Evolutionary conservation across 2,113 vertebrate species (phyloP).

Genomic region (Laticauda laticaudata): DNA sequence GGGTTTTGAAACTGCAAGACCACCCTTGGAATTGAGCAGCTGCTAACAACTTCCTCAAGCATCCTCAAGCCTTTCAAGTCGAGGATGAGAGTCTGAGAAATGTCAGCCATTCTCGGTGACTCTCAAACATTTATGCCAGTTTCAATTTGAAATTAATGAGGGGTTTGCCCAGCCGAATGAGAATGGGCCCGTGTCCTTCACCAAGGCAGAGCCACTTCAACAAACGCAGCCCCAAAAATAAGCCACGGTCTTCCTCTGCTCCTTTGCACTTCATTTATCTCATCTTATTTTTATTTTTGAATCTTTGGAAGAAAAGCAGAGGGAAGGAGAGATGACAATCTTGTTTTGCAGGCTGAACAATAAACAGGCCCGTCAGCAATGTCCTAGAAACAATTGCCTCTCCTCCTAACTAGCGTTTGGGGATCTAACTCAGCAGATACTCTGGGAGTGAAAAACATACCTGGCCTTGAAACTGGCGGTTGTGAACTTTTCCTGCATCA

Average conservation of each 20-base stretch:
- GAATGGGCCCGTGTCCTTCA: conserved; percentile 60
- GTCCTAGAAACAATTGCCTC: not conserved
- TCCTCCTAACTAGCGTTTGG: conserved; percentile 3
- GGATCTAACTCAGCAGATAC: conserved; percentile 40
- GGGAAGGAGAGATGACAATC: not conserved
- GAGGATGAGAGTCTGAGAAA: conserved; percentile 55
- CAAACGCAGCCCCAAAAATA: conserved; percentile 32
- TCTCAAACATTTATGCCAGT: conserved; percentile 67
- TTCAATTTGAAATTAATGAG: conserved; percentile 67
- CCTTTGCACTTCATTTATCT: not conserved
- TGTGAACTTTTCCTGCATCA: conserved; percentile 28
- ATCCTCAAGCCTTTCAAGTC: conserved; percentile 45
- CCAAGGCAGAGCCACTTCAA: conserved; percentile 42
- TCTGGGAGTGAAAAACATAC: not conserved
- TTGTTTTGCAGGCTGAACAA: conserved; percentile 30
- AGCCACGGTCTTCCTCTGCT: conserved; percentile 24
- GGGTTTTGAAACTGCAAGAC: conserved; percentile 26
- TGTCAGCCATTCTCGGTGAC: conserved; percentile 59
- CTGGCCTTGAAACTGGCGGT: conserved; percentile 21
- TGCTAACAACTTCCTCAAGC: conserved; percentile 2
- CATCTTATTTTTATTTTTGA: not conserved
- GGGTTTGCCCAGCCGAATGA: conserved; percentile 59
- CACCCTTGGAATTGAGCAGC: conserved; percentile 33
- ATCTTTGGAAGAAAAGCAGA: not conserved
- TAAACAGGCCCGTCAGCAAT: conserved; percentile 22